These are phyloP conservation scores for Aix galericulata DNA, from an alignment of 2,113 vertebrate species.

Conservation along the genomic window DNA sequence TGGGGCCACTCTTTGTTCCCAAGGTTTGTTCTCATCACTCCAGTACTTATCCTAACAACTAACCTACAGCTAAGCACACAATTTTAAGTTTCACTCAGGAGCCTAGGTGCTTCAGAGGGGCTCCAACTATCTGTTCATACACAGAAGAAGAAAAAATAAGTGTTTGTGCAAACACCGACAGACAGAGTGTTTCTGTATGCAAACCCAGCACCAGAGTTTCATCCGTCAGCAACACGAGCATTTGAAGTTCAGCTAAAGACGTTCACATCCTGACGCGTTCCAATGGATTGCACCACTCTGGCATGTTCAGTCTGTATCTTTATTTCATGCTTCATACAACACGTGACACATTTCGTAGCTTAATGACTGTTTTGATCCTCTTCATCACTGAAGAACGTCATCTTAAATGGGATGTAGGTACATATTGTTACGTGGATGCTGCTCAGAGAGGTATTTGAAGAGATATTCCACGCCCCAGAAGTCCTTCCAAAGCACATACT, in stretches of 20 bases:
- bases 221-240: neutral
- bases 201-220: neutral
- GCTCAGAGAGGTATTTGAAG: neutral
- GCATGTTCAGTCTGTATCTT: neutral
- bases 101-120: neutral
- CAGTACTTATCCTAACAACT: neutral
- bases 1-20: neutral
- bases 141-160: neutral
- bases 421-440: neutral
- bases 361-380: slow-evolving; percentile 10
- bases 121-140: neutral
- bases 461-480: neutral
- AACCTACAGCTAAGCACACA: neutral
- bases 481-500: neutral
- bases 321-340: neutral
- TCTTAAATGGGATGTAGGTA: neutral
- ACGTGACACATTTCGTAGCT: neutral
- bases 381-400: neutral
- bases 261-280: neutral
- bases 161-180: neutral
- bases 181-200: fast-evolving
- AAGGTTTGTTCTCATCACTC: neutral
- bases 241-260: neutral
- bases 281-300: neutral
- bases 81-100: neutral